Conservation (phyloP, 2,113 vertebrate genomes). For the Lepidothrix coronata region DNA sequence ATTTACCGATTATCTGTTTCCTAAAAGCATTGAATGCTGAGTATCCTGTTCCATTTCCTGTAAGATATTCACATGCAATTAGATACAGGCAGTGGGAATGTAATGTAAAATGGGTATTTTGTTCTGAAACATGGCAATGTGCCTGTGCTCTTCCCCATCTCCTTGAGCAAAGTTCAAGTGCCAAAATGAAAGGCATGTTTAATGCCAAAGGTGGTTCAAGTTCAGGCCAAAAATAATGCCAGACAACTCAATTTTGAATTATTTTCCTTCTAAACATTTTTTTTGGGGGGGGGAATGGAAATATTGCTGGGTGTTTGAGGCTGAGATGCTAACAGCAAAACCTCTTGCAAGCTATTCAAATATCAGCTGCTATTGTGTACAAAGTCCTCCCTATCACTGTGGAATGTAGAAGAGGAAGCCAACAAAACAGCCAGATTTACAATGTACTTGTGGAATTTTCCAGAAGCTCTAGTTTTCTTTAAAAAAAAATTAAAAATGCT, state of each 20-base stretch:
- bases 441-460: background rate
- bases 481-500: background rate
- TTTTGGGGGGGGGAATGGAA: background rate
- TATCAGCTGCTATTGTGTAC: slow-evolving; percentile 22
- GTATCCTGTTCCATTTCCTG: slow-evolving; percentile 63
- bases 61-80: slow-evolving; percentile 55
- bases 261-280: slow-evolving; percentile 35
- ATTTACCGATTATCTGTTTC: slow-evolving; percentile 37
- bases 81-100: slow-evolving; percentile 46
- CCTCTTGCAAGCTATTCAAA: slow-evolving; percentile 15
- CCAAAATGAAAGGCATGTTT: slow-evolving; percentile 48
- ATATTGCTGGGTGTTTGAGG: background rate
- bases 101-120: slow-evolving; percentile 55
- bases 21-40: slow-evolving; percentile 46
- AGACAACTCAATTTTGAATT: slow-evolving; percentile 47
- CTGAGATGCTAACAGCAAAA: slow-evolving; percentile 17
- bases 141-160: slow-evolving; percentile 53
- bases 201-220: slow-evolving; percentile 62
- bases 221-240: slow-evolving; percentile 66
- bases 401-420: slow-evolving; percentile 41
- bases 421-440: background rate
- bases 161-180: slow-evolving; percentile 45
- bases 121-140: slow-evolving; percentile 43
- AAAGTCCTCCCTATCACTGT: background rate
- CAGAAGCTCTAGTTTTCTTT: background rate